Conservation (phyloP, 64 coral and sea anemone species). For the Montipora efflorescens region DNA sequence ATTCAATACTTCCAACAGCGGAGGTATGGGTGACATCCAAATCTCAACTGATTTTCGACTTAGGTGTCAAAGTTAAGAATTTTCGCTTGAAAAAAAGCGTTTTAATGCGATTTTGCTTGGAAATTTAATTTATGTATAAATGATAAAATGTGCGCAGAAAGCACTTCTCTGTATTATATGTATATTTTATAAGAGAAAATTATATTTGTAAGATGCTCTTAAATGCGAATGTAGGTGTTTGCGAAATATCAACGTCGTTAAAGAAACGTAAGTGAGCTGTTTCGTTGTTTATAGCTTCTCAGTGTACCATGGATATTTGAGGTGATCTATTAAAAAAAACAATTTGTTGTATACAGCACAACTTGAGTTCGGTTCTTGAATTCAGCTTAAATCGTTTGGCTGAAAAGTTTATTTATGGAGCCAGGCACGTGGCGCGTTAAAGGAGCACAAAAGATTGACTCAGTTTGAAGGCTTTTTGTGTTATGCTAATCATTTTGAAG, state of each 20-base stretch:
- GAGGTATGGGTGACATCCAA: neutral
- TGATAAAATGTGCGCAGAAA: neutral
- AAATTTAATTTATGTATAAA: constrained; percentile 28
- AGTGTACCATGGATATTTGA: neutral
- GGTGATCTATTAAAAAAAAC: neutral
- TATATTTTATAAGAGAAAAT: constrained; percentile 57
- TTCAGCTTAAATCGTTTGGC: neutral
- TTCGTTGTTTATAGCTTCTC: neutral
- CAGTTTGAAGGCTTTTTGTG: neutral
- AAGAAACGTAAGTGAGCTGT: neutral
- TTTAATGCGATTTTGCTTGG: neutral
- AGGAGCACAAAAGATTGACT: neutral
- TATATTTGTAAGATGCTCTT: constrained; percentile 40
- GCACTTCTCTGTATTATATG: constrained; percentile 33
- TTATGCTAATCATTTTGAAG: constrained; percentile 27
- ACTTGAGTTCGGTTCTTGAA: neutral
- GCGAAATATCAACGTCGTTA: neutral
- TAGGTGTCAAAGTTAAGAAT: constrained; percentile 38
- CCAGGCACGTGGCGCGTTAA: constrained; percentile 9
- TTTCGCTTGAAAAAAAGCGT: constrained; percentile 44
- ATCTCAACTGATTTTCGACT: neutral
- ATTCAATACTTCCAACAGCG: neutral
- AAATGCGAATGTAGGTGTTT: neutral
- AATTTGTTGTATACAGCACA: neutral
- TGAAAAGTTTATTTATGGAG: neutral